These are phyloP conservation scores for Forbesichthys agassizii DNA, from an alignment of 2,113 vertebrate species.

Conservation along the genomic window DNA sequence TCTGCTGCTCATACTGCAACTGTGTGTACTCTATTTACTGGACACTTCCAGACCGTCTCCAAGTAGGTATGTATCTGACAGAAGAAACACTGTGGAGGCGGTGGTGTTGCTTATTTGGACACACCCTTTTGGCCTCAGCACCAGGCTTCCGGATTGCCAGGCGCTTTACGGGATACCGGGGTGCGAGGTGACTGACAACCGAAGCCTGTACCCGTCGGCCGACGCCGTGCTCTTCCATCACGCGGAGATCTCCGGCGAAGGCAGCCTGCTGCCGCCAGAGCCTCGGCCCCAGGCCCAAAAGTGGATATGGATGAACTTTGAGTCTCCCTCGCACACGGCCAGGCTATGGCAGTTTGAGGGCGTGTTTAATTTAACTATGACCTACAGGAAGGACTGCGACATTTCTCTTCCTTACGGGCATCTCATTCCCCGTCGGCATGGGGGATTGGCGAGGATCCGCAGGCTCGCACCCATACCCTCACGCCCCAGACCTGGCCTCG, in stretches of 20 bases:
- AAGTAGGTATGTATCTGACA: not conserved
- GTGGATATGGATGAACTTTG: slow-evolving; percentile 97
- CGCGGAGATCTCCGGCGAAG: slow-evolving; percentile 74
- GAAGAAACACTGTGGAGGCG: slow-evolving; percentile 14
- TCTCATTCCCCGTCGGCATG: slow-evolving; percentile 57
- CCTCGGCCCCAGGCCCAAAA: slow-evolving; percentile 78
- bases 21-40: slow-evolving; percentile 38
- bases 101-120: slow-evolving; percentile 85
- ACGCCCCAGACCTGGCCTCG: slow-evolving; percentile 73
- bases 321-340: slow-evolving; percentile 84
- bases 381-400: slow-evolving; percentile 85
- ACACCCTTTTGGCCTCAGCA: slow-evolving; percentile 75
- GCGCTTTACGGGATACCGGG: slow-evolving; percentile 72
- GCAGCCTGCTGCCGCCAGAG: slow-evolving; percentile 35
- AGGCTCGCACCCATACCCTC: slow-evolving; percentile 19
- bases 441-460: no score
- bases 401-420: slow-evolving; percentile 89
- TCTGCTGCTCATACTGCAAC: no score
- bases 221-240: slow-evolving; percentile 88
- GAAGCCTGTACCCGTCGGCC: slow-evolving; percentile 59
- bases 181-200: slow-evolving; percentile 80
- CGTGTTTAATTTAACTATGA: slow-evolving; percentile 89
- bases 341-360: slow-evolving; percentile 66
- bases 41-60: not conserved
- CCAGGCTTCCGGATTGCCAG: slow-evolving; percentile 69